Percentiles rank a stretch among this genome's conserved stretches.
Conservation (phyloP, 2,888 invertebrate genomes). For the Pammene fasciana region DNA sequence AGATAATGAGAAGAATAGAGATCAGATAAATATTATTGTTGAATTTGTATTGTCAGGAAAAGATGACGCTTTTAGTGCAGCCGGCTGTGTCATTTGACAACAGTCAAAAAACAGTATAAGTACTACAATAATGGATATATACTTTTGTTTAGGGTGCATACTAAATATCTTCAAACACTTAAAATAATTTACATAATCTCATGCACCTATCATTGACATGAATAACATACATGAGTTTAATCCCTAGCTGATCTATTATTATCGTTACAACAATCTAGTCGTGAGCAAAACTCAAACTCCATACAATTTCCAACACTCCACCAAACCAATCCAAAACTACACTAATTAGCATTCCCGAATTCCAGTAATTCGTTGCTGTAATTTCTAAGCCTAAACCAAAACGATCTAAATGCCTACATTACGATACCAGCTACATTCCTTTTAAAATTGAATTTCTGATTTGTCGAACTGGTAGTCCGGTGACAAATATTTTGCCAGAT, state of each 20-base stretch:
- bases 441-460: constrained; percentile 3
- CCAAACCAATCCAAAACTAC: constrained; percentile 9
- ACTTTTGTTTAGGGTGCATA: not conserved
- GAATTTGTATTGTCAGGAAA: not conserved
- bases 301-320: constrained; percentile 14
- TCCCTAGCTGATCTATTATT: not conserved
- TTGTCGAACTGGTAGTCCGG: constrained; percentile 2
- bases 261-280: not conserved
- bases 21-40: not conserved
- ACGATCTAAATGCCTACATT: not conserved
- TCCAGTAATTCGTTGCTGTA: constrained; percentile 15
- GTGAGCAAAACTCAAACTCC: constrained; percentile 15
- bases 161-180: not conserved
- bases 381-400: not conserved
- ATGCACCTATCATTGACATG: too few relatives aligned
- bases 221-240: too few relatives aligned
- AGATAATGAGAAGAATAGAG: constrained; percentile 8
- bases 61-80: not conserved
- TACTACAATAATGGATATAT: not conserved
- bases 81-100: not conserved
- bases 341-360: constrained; percentile 34
- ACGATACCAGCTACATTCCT: not conserved
- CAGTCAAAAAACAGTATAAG: too few relatives aligned
- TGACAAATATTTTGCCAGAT: constrained; percentile 43
- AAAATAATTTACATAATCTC: too few relatives aligned